A percentile compares a stretch with the other conserved stretches of the same genome.
These are phyloP conservation scores for Drepanosiphum platanoidis DNA, from an alignment of 2,888 invertebrate species.

Conservation along the genomic window DNA sequence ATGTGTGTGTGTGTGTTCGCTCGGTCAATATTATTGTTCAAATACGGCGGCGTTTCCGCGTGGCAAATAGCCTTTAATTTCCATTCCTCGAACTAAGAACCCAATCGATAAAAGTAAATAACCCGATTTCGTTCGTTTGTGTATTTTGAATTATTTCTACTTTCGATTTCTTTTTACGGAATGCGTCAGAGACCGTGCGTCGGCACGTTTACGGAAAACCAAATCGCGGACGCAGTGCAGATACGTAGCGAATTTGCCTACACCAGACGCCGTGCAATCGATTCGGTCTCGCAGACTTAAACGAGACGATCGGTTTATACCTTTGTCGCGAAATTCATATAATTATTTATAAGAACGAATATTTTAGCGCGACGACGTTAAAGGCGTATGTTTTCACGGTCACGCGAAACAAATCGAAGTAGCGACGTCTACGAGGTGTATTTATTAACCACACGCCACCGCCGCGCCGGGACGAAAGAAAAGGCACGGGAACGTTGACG, in stretches of 20 bases:
- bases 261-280: not conserved
- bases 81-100: not conserved
- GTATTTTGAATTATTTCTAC: not conserved
- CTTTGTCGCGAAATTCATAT: not conserved
- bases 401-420: no score
- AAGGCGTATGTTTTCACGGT: no score
- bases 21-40: no score
- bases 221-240: not conserved
- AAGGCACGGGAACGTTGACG: no score
- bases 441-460: no score
- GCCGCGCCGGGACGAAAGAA: no score
- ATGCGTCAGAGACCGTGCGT: not conserved
- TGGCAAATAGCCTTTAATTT: not conserved
- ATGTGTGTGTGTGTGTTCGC: no score
- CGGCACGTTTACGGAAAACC: not conserved
- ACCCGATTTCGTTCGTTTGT: no score
- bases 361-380: not conserved
- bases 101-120: not conserved
- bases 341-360: not conserved
- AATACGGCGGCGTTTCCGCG: not conserved
- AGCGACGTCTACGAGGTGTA: no score
- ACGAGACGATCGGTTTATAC: no score
- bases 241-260: not conserved
- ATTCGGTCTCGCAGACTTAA: no score
- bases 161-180: not conserved